A percentile compares a stretch with the other conserved stretches of the same genome.
Evolutionary conservation across 1,140 invertebrate species (phyloP).

Genomic region (Rhagoletis zephyria): DNA sequence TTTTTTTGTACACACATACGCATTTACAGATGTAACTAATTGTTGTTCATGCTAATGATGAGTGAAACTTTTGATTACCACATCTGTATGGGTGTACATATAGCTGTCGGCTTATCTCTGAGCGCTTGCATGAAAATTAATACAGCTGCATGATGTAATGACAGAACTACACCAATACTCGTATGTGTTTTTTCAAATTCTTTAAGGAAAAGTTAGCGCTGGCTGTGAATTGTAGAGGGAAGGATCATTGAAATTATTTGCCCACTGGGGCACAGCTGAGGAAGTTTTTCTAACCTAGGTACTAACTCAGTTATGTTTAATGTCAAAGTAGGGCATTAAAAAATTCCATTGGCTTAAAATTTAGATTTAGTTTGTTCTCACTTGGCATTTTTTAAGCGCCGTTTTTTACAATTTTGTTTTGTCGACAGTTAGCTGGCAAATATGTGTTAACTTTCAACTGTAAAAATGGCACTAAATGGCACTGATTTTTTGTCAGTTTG

Average conservation of each 20-base stretch:
- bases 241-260: not conserved
- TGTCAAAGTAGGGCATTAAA: too few species aligned
- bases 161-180: not conserved
- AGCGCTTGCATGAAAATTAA: not conserved
- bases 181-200: constrained; percentile 1
- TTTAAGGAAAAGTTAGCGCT: not conserved
- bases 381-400: too few species aligned
- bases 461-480: too few species aligned
- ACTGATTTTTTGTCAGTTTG: too few species aligned
- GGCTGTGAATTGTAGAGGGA: not conserved
- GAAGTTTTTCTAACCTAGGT: not conserved
- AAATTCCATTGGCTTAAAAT: too few species aligned
- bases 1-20: not conserved
- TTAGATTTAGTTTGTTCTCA: too few species aligned
- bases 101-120: not conserved
- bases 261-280: not conserved
- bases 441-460: too few species aligned
- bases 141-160: not conserved
- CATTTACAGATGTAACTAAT: too few species aligned
- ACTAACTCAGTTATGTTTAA: too few species aligned
- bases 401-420: too few species aligned
- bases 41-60: not conserved
- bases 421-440: too few species aligned
- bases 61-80: constrained; percentile 23
- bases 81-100: not conserved